Base-by-base conservation (phyloP, 2,888 invertebrate species). In the Neoaliturus tenellus region DNA sequence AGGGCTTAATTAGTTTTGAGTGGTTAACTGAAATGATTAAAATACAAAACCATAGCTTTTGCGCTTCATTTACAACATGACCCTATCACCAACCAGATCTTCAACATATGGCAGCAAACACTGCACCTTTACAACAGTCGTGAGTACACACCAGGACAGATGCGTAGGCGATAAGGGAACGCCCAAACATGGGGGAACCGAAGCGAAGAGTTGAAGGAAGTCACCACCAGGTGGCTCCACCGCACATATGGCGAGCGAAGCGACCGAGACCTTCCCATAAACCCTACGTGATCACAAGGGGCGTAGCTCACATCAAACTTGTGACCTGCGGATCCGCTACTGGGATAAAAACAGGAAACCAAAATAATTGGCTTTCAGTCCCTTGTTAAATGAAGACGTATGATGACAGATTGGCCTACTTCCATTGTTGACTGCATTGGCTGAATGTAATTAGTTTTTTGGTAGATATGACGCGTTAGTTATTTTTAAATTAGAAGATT, bases 201-300 rank as follows among this genome's bases (percentile, higher is more conserved):
- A 62, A 31, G 62, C 31, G 28, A 31, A 31, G 31, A 25, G 62
- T 23, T 62, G 10, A 31, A 28, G 62, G 62, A 62, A 62, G 62
- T 28, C 62, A 5, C 62, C 28, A 31, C 62, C 62, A 62, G 62
- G 62, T 62, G 62, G 25, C 31, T 2, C n/a, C 20, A 48, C 14
- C 31, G 62, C 28, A 62, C 62, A 62, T 62, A 28, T 62, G 62
- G 62, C 28, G 62, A 20, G 62, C 62, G 62, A 28, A 62, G 28
- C 55, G 55, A 62, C 28, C 62, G 25, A 12, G 62, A 48, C 51
- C 44, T 14, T 44, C 44, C 44, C 44, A 44, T 44, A 6, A 14
- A 44, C 55, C 55, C 55, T 23, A 20, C 55, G 8, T 25, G 20
- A 62, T 5, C 28, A 62, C 20, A 28, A 28, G 25, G 10, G 62